These are phyloP conservation scores for Nephrocerus scutellatus DNA, from an alignment of 2,888 invertebrate genomes.

Conservation along the genomic window DNA sequence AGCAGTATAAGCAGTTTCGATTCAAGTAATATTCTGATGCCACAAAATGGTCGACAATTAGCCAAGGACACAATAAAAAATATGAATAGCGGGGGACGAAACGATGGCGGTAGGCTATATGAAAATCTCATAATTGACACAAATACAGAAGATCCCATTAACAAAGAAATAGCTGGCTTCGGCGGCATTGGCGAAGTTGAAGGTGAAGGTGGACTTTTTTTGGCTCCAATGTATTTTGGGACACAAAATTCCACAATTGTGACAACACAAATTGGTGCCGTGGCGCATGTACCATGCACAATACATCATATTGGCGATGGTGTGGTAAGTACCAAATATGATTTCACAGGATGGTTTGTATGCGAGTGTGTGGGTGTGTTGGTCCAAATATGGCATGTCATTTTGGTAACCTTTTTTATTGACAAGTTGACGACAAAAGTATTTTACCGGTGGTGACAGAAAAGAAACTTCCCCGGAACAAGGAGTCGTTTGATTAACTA, in stretches of 20 bases:
- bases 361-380: too few species aligned
- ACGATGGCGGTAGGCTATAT: constrained; percentile 14
- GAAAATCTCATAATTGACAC: constrained; percentile 22
- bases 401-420: too few species aligned
- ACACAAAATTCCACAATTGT: constrained; percentile 76
- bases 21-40: constrained; percentile 33
- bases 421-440: too few species aligned
- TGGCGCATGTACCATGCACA: constrained; percentile 74
- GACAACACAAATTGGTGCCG: constrained; percentile 77
- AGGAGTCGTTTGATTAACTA: too few species aligned
- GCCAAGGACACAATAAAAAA: constrained; percentile 34
- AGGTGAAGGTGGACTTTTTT: constrained; percentile 13
- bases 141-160: constrained; percentile 23
- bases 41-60: constrained; percentile 26
- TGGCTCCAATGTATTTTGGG: constrained; percentile 68
- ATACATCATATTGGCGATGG: constrained; percentile 82
- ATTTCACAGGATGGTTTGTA: too few species aligned
- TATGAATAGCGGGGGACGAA: constrained; percentile 14
- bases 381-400: too few species aligned
- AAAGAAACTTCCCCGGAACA: too few species aligned
- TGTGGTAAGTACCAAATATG: constrained; percentile 78
- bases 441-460: too few species aligned
- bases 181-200: constrained; percentile 19
- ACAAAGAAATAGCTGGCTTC: constrained; percentile 22
- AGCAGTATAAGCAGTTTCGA: constrained; percentile 40